Percentiles rank a stretch among this genome's conserved stretches.
These are phyloP conservation scores for Psophia crepitans DNA, from an alignment of 2,113 vertebrate genomes.

Conservation along the genomic window DNA sequence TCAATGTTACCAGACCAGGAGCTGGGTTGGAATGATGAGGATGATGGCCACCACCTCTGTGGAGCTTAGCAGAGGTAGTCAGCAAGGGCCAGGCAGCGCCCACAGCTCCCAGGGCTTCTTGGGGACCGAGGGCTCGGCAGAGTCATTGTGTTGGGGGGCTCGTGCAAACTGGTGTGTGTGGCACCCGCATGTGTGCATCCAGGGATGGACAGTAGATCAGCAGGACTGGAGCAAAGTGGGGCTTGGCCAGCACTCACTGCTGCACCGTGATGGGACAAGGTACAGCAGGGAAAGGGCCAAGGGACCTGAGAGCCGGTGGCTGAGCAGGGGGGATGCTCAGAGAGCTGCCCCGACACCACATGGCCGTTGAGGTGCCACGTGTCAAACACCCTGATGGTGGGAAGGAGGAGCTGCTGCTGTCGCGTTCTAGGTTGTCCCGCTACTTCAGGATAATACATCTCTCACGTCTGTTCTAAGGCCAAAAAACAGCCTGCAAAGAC, in stretches of 20 bases:
- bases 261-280: accelerated
- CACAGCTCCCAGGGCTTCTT: accelerated
- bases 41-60: accelerated
- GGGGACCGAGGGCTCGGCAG: background rate
- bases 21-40: background rate
- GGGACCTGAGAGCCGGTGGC: accelerated
- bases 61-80: background rate
- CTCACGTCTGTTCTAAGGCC: accelerated
- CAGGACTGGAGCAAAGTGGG: accelerated
- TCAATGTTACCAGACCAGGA: accelerated
- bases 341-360: accelerated
- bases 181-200: background rate
- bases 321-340: background rate
- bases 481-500: background rate
- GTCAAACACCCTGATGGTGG: background rate
- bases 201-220: background rate
- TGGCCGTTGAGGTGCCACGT: accelerated
- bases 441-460: background rate
- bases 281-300: background rate
- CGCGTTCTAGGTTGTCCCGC: accelerated
- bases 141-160: accelerated
- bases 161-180: accelerated
- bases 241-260: accelerated
- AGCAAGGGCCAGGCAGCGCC: too few relatives aligned
- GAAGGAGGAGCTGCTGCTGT: background rate